Percentiles rank a stretch among this genome's conserved stretches.
phyloP scores from a whole-genome alignment of 1,140 invertebrate species.

The Acromyrmex echinatior region DNA sequence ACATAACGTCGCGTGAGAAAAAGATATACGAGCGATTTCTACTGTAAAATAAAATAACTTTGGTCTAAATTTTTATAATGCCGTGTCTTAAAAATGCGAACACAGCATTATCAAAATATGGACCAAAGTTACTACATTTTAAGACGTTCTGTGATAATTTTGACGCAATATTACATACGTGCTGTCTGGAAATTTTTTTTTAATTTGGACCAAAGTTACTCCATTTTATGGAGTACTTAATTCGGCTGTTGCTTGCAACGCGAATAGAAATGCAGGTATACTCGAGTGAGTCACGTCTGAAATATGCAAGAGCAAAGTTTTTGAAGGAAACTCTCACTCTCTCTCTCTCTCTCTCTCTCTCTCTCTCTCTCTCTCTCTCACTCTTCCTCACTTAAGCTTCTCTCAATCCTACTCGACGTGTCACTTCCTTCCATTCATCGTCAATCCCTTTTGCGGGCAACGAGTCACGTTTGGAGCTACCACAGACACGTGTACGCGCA shows the following conservation, averaged over 20 bases:
- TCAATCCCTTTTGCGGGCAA: constrained; percentile 80
- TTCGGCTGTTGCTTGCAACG: not conserved
- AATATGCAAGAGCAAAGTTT: constrained; percentile 39
- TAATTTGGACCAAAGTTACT: no score
- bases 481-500: constrained; percentile 54
- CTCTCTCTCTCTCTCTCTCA: constrained; percentile 20
- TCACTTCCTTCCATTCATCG: constrained; percentile 73
- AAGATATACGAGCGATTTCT: not conserved
- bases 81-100: no score
- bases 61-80: no score
- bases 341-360: not conserved
- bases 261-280: constrained; percentile 26
- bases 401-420: constrained; percentile 68
- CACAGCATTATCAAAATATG: no score
- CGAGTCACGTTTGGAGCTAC: constrained; percentile 80
- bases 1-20: constrained; percentile 3
- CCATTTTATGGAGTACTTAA: not conserved
- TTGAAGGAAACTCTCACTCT: constrained; percentile 6
- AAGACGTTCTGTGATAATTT: no score
- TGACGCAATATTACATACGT: no score
- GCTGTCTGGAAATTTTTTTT: no score
- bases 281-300: constrained; percentile 1
- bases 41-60: no score
- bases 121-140: no score
- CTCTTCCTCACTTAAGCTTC: constrained; percentile 19